Conservation (phyloP, 2,888 invertebrate species). For the Drosophila maculinotata region DNA sequence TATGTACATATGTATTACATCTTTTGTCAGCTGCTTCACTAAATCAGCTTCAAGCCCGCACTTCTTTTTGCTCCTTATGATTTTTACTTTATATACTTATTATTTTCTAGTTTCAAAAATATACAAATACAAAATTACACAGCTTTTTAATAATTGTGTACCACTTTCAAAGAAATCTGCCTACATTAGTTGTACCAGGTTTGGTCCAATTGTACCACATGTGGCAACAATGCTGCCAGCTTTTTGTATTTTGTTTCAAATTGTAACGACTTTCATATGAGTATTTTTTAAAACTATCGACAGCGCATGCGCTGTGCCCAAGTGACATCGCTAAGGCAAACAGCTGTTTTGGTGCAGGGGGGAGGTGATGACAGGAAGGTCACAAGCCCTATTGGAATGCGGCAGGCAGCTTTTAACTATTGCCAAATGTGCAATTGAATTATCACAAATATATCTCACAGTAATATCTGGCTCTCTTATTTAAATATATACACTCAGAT, state of each 20-base stretch:
- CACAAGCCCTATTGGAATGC: conserved; percentile 71
- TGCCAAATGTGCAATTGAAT: conserved; percentile 25
- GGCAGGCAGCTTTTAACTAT: conserved; percentile 35
- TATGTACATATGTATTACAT: too few species aligned
- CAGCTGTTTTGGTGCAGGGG: conserved; percentile 53
- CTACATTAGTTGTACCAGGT: too few species aligned
- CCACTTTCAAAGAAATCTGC: too few species aligned
- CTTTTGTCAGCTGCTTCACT: too few species aligned
- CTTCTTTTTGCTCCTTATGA: too few species aligned
- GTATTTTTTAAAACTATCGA: conserved; percentile 45
- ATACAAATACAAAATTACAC: too few species aligned
- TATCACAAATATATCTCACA: conserved; percentile 9
- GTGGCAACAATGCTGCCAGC: too few species aligned
- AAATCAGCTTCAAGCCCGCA: too few species aligned
- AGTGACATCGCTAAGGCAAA: conserved; percentile 55
- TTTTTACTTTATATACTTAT: too few species aligned
- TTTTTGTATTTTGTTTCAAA: conserved; percentile 1
- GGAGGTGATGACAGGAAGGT: conserved; percentile 63
- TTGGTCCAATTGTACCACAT: too few species aligned
- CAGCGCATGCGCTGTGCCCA: background rate
- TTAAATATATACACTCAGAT: background rate
- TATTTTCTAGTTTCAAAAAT: too few species aligned
- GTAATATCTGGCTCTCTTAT: background rate
- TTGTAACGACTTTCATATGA: conserved; percentile 18
- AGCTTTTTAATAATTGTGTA: too few species aligned